A percentile compares a stretch with the other conserved stretches of the same genome.
These are phyloP conservation scores for Podarcis cretensis DNA, from an alignment of 2,113 vertebrate species.

Conservation along the genomic window DNA sequence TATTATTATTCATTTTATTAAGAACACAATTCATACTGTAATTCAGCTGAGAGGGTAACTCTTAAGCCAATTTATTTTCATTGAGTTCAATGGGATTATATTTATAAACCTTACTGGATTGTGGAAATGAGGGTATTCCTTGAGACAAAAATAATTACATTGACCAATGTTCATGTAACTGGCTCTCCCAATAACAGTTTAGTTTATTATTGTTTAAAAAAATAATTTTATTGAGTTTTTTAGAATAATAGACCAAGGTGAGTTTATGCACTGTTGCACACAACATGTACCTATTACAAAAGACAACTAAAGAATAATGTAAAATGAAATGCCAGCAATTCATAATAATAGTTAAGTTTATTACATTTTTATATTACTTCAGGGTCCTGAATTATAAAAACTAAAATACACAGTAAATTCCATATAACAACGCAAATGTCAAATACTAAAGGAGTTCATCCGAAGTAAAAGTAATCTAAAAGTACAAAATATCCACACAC, in stretches of 20 bases:
- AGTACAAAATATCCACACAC: too few relatives aligned
- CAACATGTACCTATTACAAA: too few relatives aligned
- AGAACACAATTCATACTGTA: neutral
- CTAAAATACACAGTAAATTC: neutral
- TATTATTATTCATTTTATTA: neutral
- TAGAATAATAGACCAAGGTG: too few relatives aligned
- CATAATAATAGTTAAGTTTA: too few relatives aligned
- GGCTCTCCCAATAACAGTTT: neutral
- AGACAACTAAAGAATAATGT: too few relatives aligned
- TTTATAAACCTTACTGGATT: neutral
- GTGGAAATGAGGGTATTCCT: neutral
- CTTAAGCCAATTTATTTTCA: neutral
- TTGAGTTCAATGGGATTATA: neutral
- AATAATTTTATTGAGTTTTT: neutral
- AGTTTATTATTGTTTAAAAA: neutral
- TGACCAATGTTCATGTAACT: neutral
- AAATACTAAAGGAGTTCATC: too few relatives aligned
- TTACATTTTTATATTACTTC: too few relatives aligned
- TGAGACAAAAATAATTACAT: neutral
- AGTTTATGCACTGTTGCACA: too few relatives aligned
- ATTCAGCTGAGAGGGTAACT: neutral
- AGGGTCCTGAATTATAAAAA: neutral
- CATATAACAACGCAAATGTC: too few relatives aligned
- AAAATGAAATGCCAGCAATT: too few relatives aligned
- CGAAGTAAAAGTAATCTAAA: too few relatives aligned